phyloP scores from a whole-genome alignment of 2,888 invertebrate species.

The Dynastes tityus region DNA sequence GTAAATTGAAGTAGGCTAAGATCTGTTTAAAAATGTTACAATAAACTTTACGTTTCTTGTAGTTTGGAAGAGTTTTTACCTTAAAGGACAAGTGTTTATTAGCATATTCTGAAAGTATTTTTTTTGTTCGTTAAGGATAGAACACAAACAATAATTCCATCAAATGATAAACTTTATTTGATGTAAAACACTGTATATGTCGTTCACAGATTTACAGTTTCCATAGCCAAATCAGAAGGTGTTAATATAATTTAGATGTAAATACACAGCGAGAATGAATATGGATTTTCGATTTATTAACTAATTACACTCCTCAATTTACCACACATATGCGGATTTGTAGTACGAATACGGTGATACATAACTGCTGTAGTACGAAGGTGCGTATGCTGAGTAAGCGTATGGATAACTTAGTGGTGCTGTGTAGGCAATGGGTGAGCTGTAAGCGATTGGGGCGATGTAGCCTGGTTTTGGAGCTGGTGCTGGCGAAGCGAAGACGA shows the following conservation, averaged over 20 bases:
- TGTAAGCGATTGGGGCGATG: slow-evolving; percentile 63
- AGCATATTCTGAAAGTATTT: too few species aligned
- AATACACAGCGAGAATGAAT: neutral
- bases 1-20: too few species aligned
- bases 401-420: slow-evolving; percentile 48
- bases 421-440: slow-evolving; percentile 59
- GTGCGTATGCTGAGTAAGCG: slow-evolving; percentile 38
- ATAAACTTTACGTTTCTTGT: too few species aligned
- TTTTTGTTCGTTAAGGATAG: too few species aligned
- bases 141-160: too few species aligned
- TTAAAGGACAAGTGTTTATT: too few species aligned
- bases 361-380: slow-evolving; percentile 34
- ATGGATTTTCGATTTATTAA: neutral
- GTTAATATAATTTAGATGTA: too few species aligned
- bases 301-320: slow-evolving; percentile 5
- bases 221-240: neutral
- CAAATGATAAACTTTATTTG: too few species aligned
- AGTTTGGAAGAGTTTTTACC: too few species aligned
- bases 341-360: slow-evolving; percentile 35
- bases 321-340: slow-evolving; percentile 38
- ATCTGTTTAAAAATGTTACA: too few species aligned
- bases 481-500: slow-evolving; percentile 73
- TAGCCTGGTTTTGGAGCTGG: slow-evolving; percentile 59
- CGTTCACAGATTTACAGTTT: neutral
- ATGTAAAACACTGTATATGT: too few species aligned